These are phyloP conservation scores for Telmatherina bonti DNA, from an alignment of 2,797 vertebrate genomes.

Conservation along the genomic window DNA sequence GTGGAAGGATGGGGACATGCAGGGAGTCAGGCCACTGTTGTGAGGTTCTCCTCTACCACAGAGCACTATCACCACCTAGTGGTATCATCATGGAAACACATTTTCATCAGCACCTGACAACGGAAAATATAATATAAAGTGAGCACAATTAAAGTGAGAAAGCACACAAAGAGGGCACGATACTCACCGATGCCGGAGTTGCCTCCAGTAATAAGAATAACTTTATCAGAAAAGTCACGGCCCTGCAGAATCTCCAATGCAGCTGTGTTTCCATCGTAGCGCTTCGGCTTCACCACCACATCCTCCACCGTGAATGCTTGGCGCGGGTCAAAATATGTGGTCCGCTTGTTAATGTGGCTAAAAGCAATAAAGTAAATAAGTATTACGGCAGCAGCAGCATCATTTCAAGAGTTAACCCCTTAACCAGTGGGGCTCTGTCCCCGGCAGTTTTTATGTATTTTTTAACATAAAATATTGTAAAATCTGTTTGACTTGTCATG, in stretches of 20 bases:
- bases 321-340: slow-evolving; percentile 94
- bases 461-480: too few species aligned
- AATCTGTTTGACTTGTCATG: too few species aligned
- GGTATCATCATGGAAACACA: slow-evolving; percentile 48
- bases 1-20: slow-evolving; percentile 47
- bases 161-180: neutral
- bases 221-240: slow-evolving; percentile 90
- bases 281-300: slow-evolving; percentile 88
- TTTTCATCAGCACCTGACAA: neutral
- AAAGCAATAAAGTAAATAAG: slow-evolving; percentile 22
- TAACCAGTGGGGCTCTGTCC: too few species aligned
- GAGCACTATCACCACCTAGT: slow-evolving; percentile 70
- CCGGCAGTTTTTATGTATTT: too few species aligned
- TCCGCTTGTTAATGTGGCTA: slow-evolving; percentile 98
- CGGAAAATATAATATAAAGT: neutral
- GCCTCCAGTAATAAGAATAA: slow-evolving; percentile 91
- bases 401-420: neutral
- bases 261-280: slow-evolving; percentile 92
- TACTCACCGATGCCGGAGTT: slow-evolving; percentile 95
- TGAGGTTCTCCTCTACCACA: slow-evolving; percentile 3
- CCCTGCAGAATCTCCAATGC: slow-evolving; percentile 96
- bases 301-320: slow-evolving; percentile 97
- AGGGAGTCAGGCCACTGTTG: slow-evolving; percentile 18
- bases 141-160: neutral
- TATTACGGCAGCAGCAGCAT: neutral